These are phyloP conservation scores for Cichlasoma orientale DNA, from an alignment of 2,797 vertebrate species.

Conservation along the genomic window DNA sequence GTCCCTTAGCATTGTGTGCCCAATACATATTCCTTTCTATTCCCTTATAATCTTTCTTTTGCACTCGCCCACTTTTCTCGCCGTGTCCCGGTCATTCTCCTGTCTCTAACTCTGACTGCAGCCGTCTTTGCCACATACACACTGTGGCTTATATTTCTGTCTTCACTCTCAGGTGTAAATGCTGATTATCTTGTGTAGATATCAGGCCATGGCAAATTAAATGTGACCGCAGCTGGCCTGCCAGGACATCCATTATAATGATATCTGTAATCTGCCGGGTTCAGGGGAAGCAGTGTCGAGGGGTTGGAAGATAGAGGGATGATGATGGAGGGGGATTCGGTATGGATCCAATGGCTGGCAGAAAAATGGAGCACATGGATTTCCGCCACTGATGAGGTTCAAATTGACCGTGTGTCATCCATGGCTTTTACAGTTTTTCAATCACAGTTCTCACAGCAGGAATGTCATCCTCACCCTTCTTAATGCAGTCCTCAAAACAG, in stretches of 20 bases:
- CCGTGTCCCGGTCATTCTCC: constrained; percentile 16
- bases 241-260: constrained; percentile 77
- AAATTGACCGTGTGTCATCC: constrained; percentile 46
- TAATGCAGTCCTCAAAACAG: too few species aligned
- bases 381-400: constrained; percentile 57
- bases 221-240: constrained; percentile 74
- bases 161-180: constrained; percentile 70
- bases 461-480: too few species aligned
- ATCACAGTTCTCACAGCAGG: too few species aligned
- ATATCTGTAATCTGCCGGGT: constrained; percentile 77
- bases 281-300: constrained; percentile 43
- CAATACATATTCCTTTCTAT: constrained; percentile 24
- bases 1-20: constrained; percentile 39
- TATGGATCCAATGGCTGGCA: constrained; percentile 52
- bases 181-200: constrained; percentile 79
- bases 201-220: constrained; percentile 78
- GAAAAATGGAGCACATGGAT: constrained; percentile 52
- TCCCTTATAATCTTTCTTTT: constrained; percentile 18
- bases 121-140: constrained; percentile 6
- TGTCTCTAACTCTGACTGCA: constrained; percentile 40
- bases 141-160: constrained; percentile 43
- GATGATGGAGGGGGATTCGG: constrained; percentile 38
- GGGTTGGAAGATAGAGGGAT: constrained; percentile 35
- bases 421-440: constrained; percentile 9
- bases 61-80: background rate